phyloP scores from a whole-genome alignment of 2,113 vertebrate genomes.

The Tenrec ecaudatus region DNA sequence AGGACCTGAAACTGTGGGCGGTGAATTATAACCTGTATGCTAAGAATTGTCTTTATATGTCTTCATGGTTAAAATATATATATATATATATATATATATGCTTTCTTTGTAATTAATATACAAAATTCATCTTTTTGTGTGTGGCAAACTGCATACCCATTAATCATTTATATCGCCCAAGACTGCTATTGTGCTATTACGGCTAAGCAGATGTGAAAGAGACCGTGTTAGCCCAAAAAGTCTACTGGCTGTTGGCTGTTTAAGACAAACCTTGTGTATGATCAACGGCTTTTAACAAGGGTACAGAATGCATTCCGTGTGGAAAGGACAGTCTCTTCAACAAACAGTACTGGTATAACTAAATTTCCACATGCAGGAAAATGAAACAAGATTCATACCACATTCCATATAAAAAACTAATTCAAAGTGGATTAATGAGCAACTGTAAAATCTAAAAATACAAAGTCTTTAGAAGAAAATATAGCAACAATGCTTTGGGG shows the following conservation, averaged over 20 bases:
- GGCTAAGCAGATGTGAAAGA: accelerated
- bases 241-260: neutral
- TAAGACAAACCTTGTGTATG: neutral
- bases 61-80: neutral
- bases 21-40: neutral
- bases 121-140: too few relatives aligned
- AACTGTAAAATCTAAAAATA: neutral
- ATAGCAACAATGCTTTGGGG: neutral
- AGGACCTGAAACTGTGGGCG: too few relatives aligned
- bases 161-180: accelerated
- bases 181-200: too few relatives aligned
- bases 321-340: neutral
- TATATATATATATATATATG: too few relatives aligned
- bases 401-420: neutral
- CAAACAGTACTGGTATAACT: neutral
- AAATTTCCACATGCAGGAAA: neutral
- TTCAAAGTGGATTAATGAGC: neutral
- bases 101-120: too few relatives aligned
- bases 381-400: neutral
- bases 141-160: accelerated
- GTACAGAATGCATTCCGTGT: neutral
- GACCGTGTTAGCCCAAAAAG: neutral
- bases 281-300: neutral
- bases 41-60: neutral
- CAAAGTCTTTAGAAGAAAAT: neutral